Conservation (phyloP, 2,113 vertebrate species). For the mouse (Mus musculus) region DNA sequence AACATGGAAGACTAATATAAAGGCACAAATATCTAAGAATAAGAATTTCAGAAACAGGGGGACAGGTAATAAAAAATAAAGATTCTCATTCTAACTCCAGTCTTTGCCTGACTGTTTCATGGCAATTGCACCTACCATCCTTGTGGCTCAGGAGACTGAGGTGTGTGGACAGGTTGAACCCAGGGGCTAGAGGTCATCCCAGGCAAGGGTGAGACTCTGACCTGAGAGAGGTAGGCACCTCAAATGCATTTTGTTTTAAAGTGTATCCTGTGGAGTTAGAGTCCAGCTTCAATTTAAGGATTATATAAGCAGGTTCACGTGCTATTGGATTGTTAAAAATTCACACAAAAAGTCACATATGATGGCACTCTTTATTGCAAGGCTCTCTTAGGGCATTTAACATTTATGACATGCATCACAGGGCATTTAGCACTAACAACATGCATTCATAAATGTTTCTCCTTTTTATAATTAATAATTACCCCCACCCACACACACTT, state of each 20-base stretch:
- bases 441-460: neutral
- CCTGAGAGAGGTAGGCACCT: neutral
- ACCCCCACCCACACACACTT: neutral
- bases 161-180: neutral
- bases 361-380: accelerated
- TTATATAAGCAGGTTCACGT: neutral
- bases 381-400: neutral
- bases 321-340: neutral
- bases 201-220: neutral
- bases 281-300: neutral
- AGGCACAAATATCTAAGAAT: neutral
- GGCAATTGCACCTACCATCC: too few relatives aligned
- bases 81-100: too few relatives aligned
- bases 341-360: neutral
- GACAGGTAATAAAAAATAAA: neutral
- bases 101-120: neutral
- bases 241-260: neutral
- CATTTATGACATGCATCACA: neutral
- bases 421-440: neutral
- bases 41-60: neutral
- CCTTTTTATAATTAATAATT: neutral
- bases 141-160: too few relatives aligned
- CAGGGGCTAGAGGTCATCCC: neutral
- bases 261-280: neutral
- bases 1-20: neutral